Evolutionary conservation across 1,140 invertebrate genomes (phyloP), one percentile per base, ranked within the genome.

Genomic region (Muscidifurax raptorellus): DNA sequence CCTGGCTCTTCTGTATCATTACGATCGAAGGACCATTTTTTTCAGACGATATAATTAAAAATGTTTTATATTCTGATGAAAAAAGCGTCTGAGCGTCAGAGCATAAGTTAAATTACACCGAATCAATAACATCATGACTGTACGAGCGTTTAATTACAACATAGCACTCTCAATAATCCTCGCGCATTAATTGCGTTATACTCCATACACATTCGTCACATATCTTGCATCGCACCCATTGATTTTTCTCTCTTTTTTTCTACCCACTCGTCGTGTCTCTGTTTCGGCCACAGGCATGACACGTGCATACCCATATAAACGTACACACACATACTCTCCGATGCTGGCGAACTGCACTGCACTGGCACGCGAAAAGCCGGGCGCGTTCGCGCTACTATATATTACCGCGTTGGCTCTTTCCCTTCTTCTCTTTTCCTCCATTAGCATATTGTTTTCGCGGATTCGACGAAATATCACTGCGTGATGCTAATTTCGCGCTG

Each of bases 361-460:
- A n/a, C 52, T 59, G 52, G 78, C 72, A 7, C 27, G 28, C 79
- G 40, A 52, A 71, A 80, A 71, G 15, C 25, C 13, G 27, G 12
- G 36, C 40, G 13, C 13, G 12, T 12, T 7, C 59, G 28, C n/a
- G 30, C 32, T 32, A 72, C 40, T 81, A 81, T 69, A 74, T 36
- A 76, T 74, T 79, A 18, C 59, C 71, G 5, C 12, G 25, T 22
- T 81, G 22, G 32, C 36, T 81, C 40, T 64, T 80, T 80, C 47
- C 30, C 32, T 28, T 44, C 76, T 64, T 86, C 87, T 87, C 85
- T 86, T 87, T 85, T 87, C 88, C 90, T 90, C 90, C 91, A 92
- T 93, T 93, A 92, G 91, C 92, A 92, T 92, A 92, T 92, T 92
- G 91, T 92, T 92, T 92, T 91, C 90, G 88, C 88, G 89, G 89